Evolutionary conservation across 2,797 vertebrate species (phyloP).

Genomic region (Rhadinocentrus ornatus): DNA sequence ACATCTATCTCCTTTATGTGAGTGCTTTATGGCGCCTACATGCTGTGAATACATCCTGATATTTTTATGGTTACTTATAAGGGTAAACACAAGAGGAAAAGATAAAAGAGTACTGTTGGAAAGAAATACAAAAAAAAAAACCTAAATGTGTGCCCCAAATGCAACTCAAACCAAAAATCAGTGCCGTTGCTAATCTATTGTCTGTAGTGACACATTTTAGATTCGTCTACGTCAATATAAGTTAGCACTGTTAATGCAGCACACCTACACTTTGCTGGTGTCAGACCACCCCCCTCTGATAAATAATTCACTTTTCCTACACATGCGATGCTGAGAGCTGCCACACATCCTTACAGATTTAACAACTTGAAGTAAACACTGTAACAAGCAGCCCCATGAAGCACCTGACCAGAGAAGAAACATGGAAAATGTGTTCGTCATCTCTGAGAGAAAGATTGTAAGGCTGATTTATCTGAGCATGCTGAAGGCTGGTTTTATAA

Average conservation of each 20-base stretch:
- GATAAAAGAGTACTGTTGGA: background rate
- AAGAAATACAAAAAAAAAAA: background rate
- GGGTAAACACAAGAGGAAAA: constrained; percentile 24
- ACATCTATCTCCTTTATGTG: constrained; percentile 21
- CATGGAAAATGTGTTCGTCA: too few species aligned
- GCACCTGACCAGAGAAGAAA: too few species aligned
- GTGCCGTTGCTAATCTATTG: background rate
- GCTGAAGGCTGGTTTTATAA: too few species aligned
- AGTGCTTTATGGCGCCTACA: constrained; percentile 59
- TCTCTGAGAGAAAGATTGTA: too few species aligned
- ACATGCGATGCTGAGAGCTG: background rate
- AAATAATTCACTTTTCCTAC: background rate
- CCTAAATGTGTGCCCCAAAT: background rate
- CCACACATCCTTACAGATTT: background rate
- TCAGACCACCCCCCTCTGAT: background rate
- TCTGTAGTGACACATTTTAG: background rate
- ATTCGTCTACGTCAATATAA: background rate
- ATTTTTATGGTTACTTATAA: constrained; percentile 53
- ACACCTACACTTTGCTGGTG: background rate
- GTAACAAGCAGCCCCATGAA: background rate
- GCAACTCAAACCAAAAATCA: background rate
- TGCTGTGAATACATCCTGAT: constrained; percentile 52
- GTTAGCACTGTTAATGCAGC: background rate
- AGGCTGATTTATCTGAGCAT: too few species aligned
- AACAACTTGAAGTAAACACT: background rate